These are phyloP conservation scores for Sphaerophoria taeniata DNA, from an alignment of 2,888 invertebrate genomes.

Conservation along the genomic window DNA sequence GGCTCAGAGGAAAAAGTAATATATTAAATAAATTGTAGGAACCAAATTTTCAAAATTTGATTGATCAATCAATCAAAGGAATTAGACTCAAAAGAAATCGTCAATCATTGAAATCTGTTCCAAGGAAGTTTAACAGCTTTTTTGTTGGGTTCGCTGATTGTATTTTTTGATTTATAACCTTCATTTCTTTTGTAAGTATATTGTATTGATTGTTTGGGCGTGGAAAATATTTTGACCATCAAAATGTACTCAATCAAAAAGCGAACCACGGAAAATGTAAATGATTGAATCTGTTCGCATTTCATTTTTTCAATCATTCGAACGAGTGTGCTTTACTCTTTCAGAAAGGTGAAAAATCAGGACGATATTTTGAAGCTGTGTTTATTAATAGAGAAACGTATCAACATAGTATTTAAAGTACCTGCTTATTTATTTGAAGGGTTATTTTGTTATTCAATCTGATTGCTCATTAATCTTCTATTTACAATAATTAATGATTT, in stretches of 20 bases:
- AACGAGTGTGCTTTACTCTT: no score
- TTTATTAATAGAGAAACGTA: no score
- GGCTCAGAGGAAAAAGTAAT: not conserved
- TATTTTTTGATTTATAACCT: slow-evolving; percentile 23
- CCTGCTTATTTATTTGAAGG: no score
- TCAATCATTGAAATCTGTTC: slow-evolving; percentile 6
- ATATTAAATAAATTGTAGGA: not conserved
- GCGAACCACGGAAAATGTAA: not conserved
- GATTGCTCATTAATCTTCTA: no score
- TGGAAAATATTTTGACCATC: not conserved
- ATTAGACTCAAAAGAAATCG: slow-evolving; percentile 11
- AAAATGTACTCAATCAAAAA: not conserved
- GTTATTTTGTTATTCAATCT: no score
- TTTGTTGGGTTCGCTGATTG: not conserved
- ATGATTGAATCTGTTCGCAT: no score
- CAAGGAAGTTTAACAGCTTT: slow-evolving; percentile 4
- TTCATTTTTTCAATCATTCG: no score
- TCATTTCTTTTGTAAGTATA: no score
- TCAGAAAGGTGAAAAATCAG: no score
- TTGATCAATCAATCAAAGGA: slow-evolving; percentile 11
- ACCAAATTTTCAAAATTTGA: not conserved
- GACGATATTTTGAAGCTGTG: no score
- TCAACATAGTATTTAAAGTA: no score
- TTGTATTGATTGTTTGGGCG: slow-evolving; percentile 12
- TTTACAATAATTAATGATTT: no score